Conservation (phyloP, 2,888 invertebrate genomes). For the Ennomos fuscantarius region DNA sequence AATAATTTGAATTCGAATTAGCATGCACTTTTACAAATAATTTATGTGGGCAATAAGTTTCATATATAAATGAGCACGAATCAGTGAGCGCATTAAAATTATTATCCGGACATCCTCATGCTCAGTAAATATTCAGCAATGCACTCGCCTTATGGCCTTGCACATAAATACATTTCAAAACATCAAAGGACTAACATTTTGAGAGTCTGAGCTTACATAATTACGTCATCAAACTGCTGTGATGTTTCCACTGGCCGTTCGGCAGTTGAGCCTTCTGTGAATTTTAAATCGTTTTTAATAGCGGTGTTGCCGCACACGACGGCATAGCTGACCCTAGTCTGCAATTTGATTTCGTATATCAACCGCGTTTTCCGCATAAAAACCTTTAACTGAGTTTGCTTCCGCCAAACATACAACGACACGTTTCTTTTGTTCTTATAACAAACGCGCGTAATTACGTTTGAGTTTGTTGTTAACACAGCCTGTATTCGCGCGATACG, state of each 20-base stretch:
- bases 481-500: conserved; percentile 74
- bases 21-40: no score
- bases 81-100: not conserved
- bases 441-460: conserved; percentile 71
- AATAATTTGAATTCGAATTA: no score
- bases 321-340: conserved; percentile 64
- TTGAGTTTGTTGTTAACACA: conserved; percentile 66
- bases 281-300: conserved; percentile 84
- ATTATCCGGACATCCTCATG: conserved; percentile 14
- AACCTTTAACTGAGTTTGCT: conserved; percentile 35
- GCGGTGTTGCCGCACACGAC: conserved; percentile 51
- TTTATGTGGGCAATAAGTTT: no score
- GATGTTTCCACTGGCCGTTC: conserved; percentile 62
- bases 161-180: conserved; percentile 58
- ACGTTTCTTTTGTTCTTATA: conserved; percentile 55
- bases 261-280: conserved; percentile 77
- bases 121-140: conserved; percentile 38
- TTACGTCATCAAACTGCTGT: conserved; percentile 74
- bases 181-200: conserved; percentile 69
- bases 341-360: conserved; percentile 64
- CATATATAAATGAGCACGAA: no score
- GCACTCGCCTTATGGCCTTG: conserved; percentile 22
- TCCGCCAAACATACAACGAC: conserved; percentile 37
- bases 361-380: conserved; percentile 9
- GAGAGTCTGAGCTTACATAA: conserved; percentile 67